These are phyloP conservation scores for Leptoteleia sp. DNA, from an alignment of 1,140 invertebrate genomes.

Conservation along the genomic window DNA sequence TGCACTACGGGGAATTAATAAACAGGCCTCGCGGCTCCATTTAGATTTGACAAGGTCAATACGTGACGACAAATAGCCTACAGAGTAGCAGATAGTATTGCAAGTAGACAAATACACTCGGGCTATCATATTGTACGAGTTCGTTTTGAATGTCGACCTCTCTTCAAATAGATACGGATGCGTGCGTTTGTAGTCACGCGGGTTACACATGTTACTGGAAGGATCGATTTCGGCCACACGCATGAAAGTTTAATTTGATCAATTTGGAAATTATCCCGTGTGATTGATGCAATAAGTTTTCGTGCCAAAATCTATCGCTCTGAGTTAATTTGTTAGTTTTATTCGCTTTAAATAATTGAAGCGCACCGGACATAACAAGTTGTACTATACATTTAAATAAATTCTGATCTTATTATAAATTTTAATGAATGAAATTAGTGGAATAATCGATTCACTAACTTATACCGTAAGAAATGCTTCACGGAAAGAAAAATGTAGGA, in stretches of 20 bases:
- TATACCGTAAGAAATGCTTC: too few species aligned
- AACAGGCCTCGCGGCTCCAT: constrained; percentile 27
- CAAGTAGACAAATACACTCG: constrained; percentile 67
- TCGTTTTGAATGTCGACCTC: constrained; percentile 54
- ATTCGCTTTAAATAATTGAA: too few species aligned
- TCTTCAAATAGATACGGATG: constrained; percentile 46
- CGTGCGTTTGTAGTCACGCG: constrained; percentile 14
- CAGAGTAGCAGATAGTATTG: constrained; percentile 68
- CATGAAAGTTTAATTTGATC: constrained; percentile 43
- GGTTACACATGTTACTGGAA: constrained; percentile 32
- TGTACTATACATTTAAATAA: too few species aligned
- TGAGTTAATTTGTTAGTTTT: too few species aligned
- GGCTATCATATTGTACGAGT: constrained; percentile 54
- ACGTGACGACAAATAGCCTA: constrained; percentile 64
- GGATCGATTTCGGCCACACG: constrained; percentile 4
- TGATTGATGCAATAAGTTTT: constrained; percentile 17
- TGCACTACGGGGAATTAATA: constrained; percentile 39
- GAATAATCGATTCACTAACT: too few species aligned
- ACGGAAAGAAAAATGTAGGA: too few species aligned
- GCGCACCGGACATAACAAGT: too few species aligned
- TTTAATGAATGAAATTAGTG: too few species aligned
- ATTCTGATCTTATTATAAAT: too few species aligned
- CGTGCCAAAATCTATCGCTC: background rate
- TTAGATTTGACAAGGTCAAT: constrained; percentile 68
- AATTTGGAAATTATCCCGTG: constrained; percentile 26